Conservation (phyloP, 2,888 invertebrate species). For the Boloria selene region DNA sequence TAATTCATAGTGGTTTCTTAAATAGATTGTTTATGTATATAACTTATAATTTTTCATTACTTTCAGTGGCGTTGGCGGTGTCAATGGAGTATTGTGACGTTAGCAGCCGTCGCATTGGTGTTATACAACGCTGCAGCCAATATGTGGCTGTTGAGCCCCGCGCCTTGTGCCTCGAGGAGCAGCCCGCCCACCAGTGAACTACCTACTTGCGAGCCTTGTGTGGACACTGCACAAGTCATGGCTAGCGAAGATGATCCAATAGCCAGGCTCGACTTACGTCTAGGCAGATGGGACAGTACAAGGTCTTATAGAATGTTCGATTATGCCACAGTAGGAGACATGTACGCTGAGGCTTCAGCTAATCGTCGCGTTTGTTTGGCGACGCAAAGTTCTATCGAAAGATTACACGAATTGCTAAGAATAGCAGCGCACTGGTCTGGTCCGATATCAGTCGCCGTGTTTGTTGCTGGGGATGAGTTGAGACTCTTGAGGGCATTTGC, state of each 20-base stretch:
- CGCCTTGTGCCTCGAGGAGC: constrained; percentile 54
- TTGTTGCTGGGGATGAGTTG: constrained; percentile 90
- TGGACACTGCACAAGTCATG: constrained; percentile 55
- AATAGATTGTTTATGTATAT: neutral
- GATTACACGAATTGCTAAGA: constrained; percentile 88
- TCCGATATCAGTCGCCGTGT: constrained; percentile 92
- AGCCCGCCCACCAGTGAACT: constrained; percentile 53
- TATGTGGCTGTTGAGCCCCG: constrained; percentile 67
- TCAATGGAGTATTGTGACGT: constrained; percentile 86
- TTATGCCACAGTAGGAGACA: constrained; percentile 86
- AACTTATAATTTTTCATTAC: neutral
- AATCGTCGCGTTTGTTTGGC: constrained; percentile 87
- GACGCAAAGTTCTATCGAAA: constrained; percentile 93
- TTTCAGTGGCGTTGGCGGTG: constrained; percentile 81
- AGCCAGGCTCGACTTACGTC: constrained; percentile 83
- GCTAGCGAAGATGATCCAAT: constrained; percentile 74
- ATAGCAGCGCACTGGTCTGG: constrained; percentile 93
- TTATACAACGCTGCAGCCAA: constrained; percentile 78
- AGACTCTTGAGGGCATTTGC: constrained; percentile 87
- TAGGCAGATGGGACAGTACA: constrained; percentile 89
- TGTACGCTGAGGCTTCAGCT: constrained; percentile 83
- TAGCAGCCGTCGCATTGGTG: constrained; percentile 85
- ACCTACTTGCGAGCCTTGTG: constrained; percentile 67
- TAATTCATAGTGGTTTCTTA: too few species aligned
- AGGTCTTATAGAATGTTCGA: constrained; percentile 88